phyloP scores from a whole-genome alignment of 2,797 vertebrate genomes.

The Mormyrops attenuatus region DNA sequence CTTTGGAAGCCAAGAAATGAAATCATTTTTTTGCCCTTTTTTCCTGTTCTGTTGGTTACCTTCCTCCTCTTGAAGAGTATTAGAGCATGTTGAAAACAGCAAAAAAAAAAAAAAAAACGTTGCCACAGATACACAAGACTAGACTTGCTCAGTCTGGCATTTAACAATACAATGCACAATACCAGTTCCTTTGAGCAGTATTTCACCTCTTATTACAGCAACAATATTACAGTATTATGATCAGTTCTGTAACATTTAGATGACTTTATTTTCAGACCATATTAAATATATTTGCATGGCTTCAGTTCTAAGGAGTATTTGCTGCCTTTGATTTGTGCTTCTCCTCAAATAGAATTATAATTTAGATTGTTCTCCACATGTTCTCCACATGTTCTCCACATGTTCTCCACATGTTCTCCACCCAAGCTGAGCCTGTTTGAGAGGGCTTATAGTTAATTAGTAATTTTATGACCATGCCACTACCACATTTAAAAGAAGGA shows the following conservation, averaged over 20 bases:
- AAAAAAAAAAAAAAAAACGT: not conserved
- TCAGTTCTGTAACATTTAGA: not conserved
- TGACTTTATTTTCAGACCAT: not conserved
- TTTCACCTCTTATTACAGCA: not conserved
- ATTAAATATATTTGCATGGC: not conserved
- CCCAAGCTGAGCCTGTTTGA: not conserved
- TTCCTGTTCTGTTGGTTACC: constrained; percentile 17
- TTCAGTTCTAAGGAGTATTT: not conserved
- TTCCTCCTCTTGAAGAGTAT: constrained; percentile 5
- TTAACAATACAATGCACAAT: not conserved
- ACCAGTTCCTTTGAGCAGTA: not conserved
- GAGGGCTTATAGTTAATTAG: not conserved
- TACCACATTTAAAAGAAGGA: not conserved
- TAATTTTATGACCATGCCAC: not conserved
- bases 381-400: not conserved
- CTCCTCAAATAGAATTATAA: not conserved
- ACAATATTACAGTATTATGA: not conserved
- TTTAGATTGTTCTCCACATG: not conserved
- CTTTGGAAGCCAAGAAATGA: constrained; percentile 37
- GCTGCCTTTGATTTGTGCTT: not conserved
- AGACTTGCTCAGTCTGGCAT: not conserved
- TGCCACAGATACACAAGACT: constrained; percentile 28
- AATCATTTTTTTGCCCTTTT: constrained; percentile 38
- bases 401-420: not conserved
- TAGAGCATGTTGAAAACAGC: not conserved